Evolutionary conservation across 2,113 vertebrate species (phyloP).

Genomic region (Hemicordylus capensis): DNA sequence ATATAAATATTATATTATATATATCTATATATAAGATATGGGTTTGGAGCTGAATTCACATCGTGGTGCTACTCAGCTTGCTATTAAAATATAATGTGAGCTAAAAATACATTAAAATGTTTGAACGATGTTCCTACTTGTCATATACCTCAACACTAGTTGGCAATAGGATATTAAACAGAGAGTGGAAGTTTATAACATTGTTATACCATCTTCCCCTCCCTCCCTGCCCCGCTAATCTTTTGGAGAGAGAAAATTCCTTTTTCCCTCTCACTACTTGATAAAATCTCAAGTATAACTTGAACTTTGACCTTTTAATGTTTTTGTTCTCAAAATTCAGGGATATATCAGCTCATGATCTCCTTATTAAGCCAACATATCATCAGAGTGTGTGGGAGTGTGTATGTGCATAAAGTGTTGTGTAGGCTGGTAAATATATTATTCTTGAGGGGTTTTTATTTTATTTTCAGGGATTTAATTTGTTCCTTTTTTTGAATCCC

Average conservation of each 20-base stretch:
- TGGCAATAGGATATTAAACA: conserved; percentile 91
- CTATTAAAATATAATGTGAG: conserved; percentile 92
- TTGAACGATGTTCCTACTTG: conserved; percentile 91
- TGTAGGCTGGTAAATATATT: conserved; percentile 75
- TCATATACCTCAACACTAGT: conserved; percentile 99
- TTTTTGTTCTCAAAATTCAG: conserved; percentile 90
- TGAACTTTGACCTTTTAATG: conserved; percentile 85
- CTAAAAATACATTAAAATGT: conserved; percentile 81
- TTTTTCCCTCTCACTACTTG: conserved; percentile 82
- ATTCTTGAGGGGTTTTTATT: conserved; percentile 44
- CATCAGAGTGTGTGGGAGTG: conserved; percentile 68
- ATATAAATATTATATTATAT: conserved; percentile 72
- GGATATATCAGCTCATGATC: conserved; percentile 90
- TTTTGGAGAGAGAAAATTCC: conserved; percentile 69
- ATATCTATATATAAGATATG: conserved; percentile 73
- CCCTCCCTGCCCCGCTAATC: conserved; percentile 55
- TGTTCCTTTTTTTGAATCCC: conserved; percentile 79
- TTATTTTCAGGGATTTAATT: conserved; percentile 78
- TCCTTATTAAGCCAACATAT: conserved; percentile 80
- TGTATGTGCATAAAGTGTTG: conserved; percentile 77
- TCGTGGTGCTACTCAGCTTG: conserved; percentile 96
- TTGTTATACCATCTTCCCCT: conserved; percentile 76
- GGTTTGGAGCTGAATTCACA: conserved; percentile 88
- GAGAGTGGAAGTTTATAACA: conserved; percentile 80
- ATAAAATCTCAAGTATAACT: conserved; percentile 90